Percentiles rank a stretch among this genome's conserved stretches.
Conservation (phyloP, 2,888 invertebrate genomes). For the Bombylius discolor region DNA sequence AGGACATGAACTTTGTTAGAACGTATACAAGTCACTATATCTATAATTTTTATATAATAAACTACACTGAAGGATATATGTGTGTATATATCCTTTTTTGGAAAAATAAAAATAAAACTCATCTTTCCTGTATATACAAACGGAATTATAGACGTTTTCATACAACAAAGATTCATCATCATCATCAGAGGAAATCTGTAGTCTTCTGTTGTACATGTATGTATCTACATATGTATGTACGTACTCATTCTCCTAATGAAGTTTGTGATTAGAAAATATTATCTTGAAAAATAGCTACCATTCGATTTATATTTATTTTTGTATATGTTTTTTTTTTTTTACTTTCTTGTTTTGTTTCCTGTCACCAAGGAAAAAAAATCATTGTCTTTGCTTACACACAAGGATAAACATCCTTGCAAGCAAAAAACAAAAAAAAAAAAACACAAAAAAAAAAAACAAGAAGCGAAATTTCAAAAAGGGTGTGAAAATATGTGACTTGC, state of each 20-base stretch:
- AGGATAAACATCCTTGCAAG: neutral
- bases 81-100: no score
- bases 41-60: no score
- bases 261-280: neutral
- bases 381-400: neutral
- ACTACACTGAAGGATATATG: no score
- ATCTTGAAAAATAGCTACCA: conserved; percentile 13
- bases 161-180: no score
- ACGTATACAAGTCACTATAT: no score
- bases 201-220: no score
- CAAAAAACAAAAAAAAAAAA: neutral
- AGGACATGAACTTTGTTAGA: neutral
- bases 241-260: no score
- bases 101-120: neutral
- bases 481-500: conserved; percentile 22
- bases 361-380: neutral
- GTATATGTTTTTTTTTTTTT: no score
- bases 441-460: neutral
- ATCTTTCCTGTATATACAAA: no score
- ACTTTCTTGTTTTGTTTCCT: neutral
- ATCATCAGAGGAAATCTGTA: no score
- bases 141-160: no score
- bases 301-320: neutral
- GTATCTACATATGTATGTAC: no score
- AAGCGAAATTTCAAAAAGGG: conserved; percentile 10